Evolutionary conservation across 2,888 invertebrate genomes (phyloP).

Genomic region (Trissoscelio sp.): DNA sequence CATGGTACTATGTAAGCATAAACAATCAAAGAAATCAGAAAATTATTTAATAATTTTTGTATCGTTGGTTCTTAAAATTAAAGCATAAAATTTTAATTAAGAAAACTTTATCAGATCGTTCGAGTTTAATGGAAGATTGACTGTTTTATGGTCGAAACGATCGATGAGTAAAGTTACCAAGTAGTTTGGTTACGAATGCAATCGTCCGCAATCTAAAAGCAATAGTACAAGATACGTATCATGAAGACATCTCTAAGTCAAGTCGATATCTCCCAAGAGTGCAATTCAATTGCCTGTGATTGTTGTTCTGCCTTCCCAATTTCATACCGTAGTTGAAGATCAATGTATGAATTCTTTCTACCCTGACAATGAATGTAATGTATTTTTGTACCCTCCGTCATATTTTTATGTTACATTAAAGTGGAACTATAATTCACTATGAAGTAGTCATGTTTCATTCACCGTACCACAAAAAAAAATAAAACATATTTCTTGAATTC

Average conservation of each 20-base stretch:
- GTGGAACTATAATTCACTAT: neutral
- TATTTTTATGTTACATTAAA: slow-evolving; percentile 12
- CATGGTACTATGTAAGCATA: no score
- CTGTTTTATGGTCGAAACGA: slow-evolving; percentile 33
- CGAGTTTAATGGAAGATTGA: slow-evolving; percentile 28
- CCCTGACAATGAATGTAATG: slow-evolving; percentile 14
- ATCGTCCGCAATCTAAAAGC: slow-evolving; percentile 39
- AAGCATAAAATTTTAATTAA: slow-evolving; percentile 13
- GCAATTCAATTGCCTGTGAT: slow-evolving; percentile 80
- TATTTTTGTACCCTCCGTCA: slow-evolving; percentile 5
- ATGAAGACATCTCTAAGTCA: slow-evolving; percentile 70
- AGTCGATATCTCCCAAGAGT: slow-evolving; percentile 73
- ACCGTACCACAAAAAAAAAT: no score
- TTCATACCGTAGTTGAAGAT: slow-evolving; percentile 70
- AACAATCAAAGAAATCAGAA: no score
- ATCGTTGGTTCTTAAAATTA: no score
- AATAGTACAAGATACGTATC: slow-evolving; percentile 67
- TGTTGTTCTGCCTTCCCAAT: slow-evolving; percentile 74
- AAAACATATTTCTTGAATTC: no score
- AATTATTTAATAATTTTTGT: no score
- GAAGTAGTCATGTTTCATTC: no score
- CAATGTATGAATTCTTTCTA: slow-evolving; percentile 47
- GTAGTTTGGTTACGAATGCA: slow-evolving; percentile 40
- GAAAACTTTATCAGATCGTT: slow-evolving; percentile 3
- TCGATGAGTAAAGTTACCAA: slow-evolving; percentile 35